A percentile compares a stretch with the other conserved stretches of the same genome.
Conservation (phyloP, 2,113 vertebrate species). For the Petaurus breviceps region DNA sequence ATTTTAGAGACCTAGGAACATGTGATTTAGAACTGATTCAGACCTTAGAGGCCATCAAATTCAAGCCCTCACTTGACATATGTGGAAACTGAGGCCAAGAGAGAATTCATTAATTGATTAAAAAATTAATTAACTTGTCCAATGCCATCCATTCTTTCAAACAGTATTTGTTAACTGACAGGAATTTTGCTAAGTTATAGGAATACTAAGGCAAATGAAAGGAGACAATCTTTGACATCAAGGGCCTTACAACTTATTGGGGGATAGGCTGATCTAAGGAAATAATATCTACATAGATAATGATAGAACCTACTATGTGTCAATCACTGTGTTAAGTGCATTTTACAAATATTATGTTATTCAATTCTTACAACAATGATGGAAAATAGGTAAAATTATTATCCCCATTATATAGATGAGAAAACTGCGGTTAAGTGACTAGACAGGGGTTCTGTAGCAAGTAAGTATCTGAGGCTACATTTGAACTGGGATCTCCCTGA, state of each 20-base stretch:
- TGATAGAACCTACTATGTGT: not conserved
- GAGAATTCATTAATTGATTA: not conserved
- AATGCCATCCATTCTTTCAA: not conserved
- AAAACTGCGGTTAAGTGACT: not conserved
- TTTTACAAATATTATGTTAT: not conserved
- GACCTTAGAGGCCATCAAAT: not conserved
- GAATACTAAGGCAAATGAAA: not conserved
- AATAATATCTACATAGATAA: not conserved
- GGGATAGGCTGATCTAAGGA: not conserved
- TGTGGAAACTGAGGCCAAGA: not conserved
- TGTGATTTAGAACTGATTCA: not conserved
- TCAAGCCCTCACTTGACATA: not conserved
- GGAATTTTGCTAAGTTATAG: not conserved
- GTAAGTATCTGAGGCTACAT: not conserved
- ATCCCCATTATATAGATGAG: not conserved
- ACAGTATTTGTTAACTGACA: not conserved
- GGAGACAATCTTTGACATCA: not conserved
- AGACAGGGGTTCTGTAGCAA: not conserved
- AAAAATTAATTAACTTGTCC: not conserved
- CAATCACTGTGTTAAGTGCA: not conserved
- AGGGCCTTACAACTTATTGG: not conserved
- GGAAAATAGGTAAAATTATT: not conserved
- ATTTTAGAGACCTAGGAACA: not conserved
- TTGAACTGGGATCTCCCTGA: not conserved
- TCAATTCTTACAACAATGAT: not conserved